These are phyloP conservation scores for Mechanitis messenoides DNA, from an alignment of 2,888 invertebrate species.

Conservation along the genomic window DNA sequence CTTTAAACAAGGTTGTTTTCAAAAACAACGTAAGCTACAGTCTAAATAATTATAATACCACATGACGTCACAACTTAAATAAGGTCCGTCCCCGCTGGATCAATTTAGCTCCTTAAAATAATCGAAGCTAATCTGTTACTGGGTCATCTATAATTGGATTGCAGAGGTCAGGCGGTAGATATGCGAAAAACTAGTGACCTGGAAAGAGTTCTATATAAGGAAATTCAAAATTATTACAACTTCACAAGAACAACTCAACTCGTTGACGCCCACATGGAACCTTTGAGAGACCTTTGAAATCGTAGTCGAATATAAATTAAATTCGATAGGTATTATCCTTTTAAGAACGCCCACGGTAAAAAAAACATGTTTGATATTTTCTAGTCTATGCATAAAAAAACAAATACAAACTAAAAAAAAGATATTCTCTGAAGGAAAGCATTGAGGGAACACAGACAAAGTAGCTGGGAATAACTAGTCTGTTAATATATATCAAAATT, in stretches of 20 bases:
- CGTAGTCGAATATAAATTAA: neutral
- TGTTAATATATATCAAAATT: no score
- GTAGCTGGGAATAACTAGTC: no score
- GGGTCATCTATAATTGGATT: slow-evolving; percentile 23
- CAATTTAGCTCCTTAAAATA: slow-evolving; percentile 21
- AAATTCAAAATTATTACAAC: slow-evolving; percentile 6
- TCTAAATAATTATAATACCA: neutral
- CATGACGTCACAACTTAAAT: neutral
- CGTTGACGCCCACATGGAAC: neutral
- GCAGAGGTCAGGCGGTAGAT: slow-evolving; percentile 15
- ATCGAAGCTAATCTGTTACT: slow-evolving; percentile 20
- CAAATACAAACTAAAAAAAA: no score
- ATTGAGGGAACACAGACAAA: no score
- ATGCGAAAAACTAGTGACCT: slow-evolving; percentile 16
- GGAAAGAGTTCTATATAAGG: slow-evolving; percentile 5
- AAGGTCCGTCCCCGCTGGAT: neutral
- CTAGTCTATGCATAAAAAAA: no score
- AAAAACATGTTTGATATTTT: no score
- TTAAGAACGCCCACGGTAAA: no score
- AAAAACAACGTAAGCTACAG: no score
- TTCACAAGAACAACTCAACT: slow-evolving; percentile 2
- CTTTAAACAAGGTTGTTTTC: no score
- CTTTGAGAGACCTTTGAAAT: slow-evolving; percentile 1
- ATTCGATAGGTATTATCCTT: neutral
- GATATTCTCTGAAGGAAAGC: no score